Base-by-base conservation (phyloP, 92 coral and sea anemone genomes). In the Epizoanthus ramosus region DNA sequence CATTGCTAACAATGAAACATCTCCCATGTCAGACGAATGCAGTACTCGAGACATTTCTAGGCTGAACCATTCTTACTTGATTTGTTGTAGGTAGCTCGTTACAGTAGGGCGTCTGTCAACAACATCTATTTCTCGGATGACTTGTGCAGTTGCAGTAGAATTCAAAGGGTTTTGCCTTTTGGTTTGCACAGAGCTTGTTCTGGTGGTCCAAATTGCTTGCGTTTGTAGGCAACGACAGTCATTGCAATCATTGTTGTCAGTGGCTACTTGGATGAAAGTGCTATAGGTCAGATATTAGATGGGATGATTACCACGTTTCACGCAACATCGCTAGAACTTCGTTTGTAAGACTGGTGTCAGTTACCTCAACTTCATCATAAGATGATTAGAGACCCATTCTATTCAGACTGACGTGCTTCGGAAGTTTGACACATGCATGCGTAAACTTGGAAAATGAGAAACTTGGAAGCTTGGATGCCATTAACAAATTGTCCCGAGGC, bases 201-300 rank as follows among this genome's bases (percentile, higher is more conserved):
- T 41, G 45, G 45, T 41, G 45, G 45, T 6, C 45, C 45, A 41
- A 41, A 41, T 41, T 41, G 45, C 45, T 41, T 41, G 45, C 45
- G 45, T 6, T 41, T 4, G 8, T 41, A 41, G 45, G 45, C 45
- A 41, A 41, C 45, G 45, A 41, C 45, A 41, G 45, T 41, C 8
- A 41, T 41, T 41, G 45, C 45, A 28, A 24, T 80, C 85, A 53
- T 67, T 68, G 37, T 85, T 85, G 47, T 85, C 88, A 16, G 88
- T 86, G 1, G 90, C 90, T 31, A 68, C 47, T 57, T 87, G 90
- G 52, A 81, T 50, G 64, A 89, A 86, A 9, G 71, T 35, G 60
- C 90, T 88, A n/a, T 80, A n/a, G n/a, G 85, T 22, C 74, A 28
- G 7, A 90, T 63, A 22, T 68, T 83, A 17, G 83, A 87, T 7